Base-by-base conservation (phyloP, 2,888 invertebrate genomes). In the Noctua pronuba region DNA sequence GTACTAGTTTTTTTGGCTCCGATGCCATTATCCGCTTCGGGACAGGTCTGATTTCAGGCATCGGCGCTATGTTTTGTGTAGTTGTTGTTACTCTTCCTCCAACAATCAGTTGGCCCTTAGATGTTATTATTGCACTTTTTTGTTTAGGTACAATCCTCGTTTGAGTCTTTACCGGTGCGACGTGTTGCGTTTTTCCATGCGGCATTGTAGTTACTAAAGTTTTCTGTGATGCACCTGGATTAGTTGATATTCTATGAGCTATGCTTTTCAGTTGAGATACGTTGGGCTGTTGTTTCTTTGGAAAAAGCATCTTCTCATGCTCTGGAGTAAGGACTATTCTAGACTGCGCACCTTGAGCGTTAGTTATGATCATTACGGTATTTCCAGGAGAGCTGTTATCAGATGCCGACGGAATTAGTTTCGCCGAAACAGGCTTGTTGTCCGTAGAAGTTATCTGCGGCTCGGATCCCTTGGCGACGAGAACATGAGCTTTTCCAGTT, bases 341-440 rank as follows among this genome's bases (percentile, higher is more conserved):
- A 31, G 97, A 97, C 86, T 97, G 97, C 44, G 97, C 95, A 28
- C 97, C 97, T 89, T 97, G 97, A 74, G 97, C 97, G 88, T 97
- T 97, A 1, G 97, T 97, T 71, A 97, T 97, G 62, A 97, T 97
- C 97, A 97, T 97, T 44, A 97, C 97, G 75, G 97, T 97, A 87
- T 97, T 95, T 16, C 95, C 95, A n/a, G 95, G 91, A 1, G 95
- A 91, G 75, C 87, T 92, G 18, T 93, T 86, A 44, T 95, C 95
- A 2, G 94, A 88, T 18, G 94, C 91, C 6, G 95, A 91, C 3
- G 94, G 92, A 82, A 95, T 91, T 58, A 96, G 89, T 87, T 96
- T 96, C 2, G 96, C 96, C 62, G 95, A 94, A 84, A 96, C 92
- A 71, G 95, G 91, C 90, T 95, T 94, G 87, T 92, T 94, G 62